Evolutionary conservation across 2,113 vertebrate genomes (phyloP).

Genomic region (Amazona vittata): DNA sequence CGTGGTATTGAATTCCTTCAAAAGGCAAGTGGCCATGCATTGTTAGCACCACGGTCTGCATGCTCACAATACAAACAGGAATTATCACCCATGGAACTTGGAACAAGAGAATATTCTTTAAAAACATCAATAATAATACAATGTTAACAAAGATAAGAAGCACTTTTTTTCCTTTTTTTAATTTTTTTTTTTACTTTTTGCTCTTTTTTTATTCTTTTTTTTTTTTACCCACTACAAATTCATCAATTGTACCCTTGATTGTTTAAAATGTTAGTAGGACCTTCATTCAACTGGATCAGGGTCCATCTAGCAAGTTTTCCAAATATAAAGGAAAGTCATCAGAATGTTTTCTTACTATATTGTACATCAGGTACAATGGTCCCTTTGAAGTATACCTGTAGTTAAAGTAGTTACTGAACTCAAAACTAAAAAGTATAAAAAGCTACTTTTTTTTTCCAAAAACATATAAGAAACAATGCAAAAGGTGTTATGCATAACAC

Average conservation of each 20-base stretch:
- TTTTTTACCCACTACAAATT: constrained; percentile 83
- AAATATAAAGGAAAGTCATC: constrained; percentile 72
- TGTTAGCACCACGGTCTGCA: constrained; percentile 78
- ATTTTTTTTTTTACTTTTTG: neutral
- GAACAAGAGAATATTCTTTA: constrained; percentile 74
- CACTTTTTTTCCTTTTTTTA: constrained; percentile 64
- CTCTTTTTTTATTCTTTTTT: neutral
- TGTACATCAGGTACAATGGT: constrained; percentile 78
- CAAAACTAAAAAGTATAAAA: constrained; percentile 88
- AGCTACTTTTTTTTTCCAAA: constrained; percentile 78
- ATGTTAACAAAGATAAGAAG: constrained; percentile 86
- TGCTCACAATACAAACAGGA: constrained; percentile 84
- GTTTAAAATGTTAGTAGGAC: constrained; percentile 76
- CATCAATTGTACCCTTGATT: constrained; percentile 84
- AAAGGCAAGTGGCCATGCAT: constrained; percentile 82
- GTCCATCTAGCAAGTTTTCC: constrained; percentile 72
- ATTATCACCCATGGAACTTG: constrained; percentile 74
- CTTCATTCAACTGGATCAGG: constrained; percentile 48
- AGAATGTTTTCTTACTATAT: constrained; percentile 60
- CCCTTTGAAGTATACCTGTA: constrained; percentile 85
- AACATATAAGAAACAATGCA: constrained; percentile 84
- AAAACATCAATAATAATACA: constrained; percentile 80
- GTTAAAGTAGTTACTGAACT: constrained; percentile 85
- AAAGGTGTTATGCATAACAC: constrained; percentile 79
- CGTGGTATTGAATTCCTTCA: constrained; percentile 72